Evolutionary conservation across 30 jellyfish, hydroid and myxozoan species (phyloP).

Genomic region (Sanderia malayensis): DNA sequence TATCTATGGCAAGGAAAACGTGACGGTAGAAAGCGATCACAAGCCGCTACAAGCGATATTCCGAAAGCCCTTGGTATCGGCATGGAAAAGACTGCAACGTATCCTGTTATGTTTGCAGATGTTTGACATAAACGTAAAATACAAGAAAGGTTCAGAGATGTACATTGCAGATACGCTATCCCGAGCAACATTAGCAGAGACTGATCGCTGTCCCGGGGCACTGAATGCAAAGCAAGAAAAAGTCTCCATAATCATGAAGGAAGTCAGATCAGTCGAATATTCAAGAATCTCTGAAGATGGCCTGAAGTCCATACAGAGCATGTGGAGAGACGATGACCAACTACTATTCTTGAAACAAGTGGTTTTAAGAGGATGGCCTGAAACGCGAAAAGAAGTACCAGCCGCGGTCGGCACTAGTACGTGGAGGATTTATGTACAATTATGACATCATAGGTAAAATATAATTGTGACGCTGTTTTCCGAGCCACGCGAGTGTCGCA

Average conservation of each 20-base stretch:
- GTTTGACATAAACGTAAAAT: constrained; percentile 4
- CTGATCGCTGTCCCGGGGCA: constrained; percentile 2
- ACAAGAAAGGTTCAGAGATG: constrained; percentile 8
- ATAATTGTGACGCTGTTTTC: too few relatives aligned
- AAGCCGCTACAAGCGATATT: constrained; percentile 24
- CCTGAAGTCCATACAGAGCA: constrained; percentile 3
- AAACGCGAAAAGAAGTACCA: constrained; percentile 3
- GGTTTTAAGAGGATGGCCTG: constrained; percentile 10
- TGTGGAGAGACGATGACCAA: constrained; percentile 3
- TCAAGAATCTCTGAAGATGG: background rate
- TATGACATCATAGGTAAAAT: too few relatives aligned
- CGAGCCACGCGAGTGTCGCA: too few relatives aligned
- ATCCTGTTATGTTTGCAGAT: constrained; percentile 9
- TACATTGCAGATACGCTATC: constrained; percentile 24
- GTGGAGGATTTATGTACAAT: too few relatives aligned
- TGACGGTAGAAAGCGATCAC: constrained; percentile 33
- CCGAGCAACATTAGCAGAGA: constrained; percentile 15
- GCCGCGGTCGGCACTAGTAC: too few relatives aligned
- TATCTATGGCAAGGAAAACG: background rate
- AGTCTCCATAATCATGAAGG: background rate
- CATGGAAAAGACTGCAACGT: background rate
- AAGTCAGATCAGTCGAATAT: constrained; percentile 2
- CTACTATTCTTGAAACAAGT: background rate
- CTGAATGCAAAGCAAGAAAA: background rate
- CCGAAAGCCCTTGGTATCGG: background rate